phyloP scores from a whole-genome alignment of 2,113 vertebrate genomes.

The Scomber scombrus region DNA sequence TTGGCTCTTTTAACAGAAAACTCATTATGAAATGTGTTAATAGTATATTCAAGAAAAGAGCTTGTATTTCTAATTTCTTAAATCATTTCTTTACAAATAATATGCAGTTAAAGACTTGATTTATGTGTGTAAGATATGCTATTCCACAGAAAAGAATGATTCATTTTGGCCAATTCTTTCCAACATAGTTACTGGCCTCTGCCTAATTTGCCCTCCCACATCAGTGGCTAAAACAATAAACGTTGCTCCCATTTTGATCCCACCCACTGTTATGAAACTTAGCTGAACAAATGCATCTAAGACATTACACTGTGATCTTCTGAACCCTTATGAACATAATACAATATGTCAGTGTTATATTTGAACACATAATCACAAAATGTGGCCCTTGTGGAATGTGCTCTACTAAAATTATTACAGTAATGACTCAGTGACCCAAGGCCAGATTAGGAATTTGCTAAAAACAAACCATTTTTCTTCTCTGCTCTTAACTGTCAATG shows the following conservation, averaged over 20 bases:
- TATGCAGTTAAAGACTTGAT: neutral
- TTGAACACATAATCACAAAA: neutral
- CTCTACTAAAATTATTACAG: slow-evolving; percentile 7
- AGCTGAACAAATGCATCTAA: neutral
- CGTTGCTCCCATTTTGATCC: neutral
- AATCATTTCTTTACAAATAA: neutral
- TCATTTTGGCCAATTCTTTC: slow-evolving; percentile 4
- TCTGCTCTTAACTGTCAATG: slow-evolving; percentile 2
- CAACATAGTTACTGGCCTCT: neutral
- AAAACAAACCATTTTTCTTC: slow-evolving; percentile 5
- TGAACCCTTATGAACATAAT: neutral
- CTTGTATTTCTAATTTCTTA: neutral
- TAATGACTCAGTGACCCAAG: slow-evolving; percentile 8
- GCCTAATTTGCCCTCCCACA: neutral
- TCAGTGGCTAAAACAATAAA: slow-evolving; percentile 1
- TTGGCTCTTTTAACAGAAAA: neutral
- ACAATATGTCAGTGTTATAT: neutral
- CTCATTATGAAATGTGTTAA: neutral
- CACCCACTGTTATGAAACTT: neutral
- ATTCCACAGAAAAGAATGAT: slow-evolving; percentile 3
- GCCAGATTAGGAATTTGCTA: slow-evolving; percentile 11
- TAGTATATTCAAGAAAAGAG: neutral
- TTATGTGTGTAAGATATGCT: neutral
- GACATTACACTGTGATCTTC: neutral
- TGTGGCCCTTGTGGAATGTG: neutral